Evolutionary conservation across 2,888 invertebrate species (phyloP), one percentile per base, ranked within the genome.

Genomic region (Kryphioiulus occultus): DNA sequence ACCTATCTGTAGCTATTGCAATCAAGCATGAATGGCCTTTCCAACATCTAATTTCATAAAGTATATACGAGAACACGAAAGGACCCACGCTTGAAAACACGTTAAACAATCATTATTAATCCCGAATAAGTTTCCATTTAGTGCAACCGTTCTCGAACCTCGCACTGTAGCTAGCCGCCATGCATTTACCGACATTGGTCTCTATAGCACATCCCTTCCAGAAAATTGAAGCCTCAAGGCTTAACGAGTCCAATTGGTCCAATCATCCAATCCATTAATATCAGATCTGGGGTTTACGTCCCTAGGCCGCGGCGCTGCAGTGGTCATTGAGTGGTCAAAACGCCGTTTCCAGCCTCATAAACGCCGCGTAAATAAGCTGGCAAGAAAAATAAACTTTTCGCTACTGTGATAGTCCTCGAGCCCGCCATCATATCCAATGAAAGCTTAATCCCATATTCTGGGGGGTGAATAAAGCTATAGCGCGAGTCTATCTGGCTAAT

Each of bases 241-340:
- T 68, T 68, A 68, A 26, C 22, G 10, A 22, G 68, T 68, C 26
- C 22, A 68, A 68, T 68, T 68, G 22, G 68, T 12, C 26, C 68
- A 68, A 68, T 68, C 68, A 68, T 68, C 68, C 26, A n/a, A 68
- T 22, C 68, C 22, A 22, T 68, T 68, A 68, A 26, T 68, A 26
- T 1, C 5, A 68, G 68, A 68, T 26, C 9, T 26, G 68, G 68
- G 22, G 68, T 68, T 68, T 68, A 26, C 26, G 68, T 68, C 68
- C 53, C 2, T 17, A 5, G 53, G 19, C 53, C 53, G 22, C 12
- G 26, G 68, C 68, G 22, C n/a, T 68, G 68, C 68, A 26, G 68
- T 68, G 68, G 68, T 68, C 68, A 68, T 68, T 68, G 22, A 68
- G 68, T 68, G 68, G 68, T 22, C 68, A 68, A 68, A 68, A 68